Evolutionary conservation across 2,797 vertebrate species (phyloP).

Genomic region (Chloroceryle inda): DNA sequence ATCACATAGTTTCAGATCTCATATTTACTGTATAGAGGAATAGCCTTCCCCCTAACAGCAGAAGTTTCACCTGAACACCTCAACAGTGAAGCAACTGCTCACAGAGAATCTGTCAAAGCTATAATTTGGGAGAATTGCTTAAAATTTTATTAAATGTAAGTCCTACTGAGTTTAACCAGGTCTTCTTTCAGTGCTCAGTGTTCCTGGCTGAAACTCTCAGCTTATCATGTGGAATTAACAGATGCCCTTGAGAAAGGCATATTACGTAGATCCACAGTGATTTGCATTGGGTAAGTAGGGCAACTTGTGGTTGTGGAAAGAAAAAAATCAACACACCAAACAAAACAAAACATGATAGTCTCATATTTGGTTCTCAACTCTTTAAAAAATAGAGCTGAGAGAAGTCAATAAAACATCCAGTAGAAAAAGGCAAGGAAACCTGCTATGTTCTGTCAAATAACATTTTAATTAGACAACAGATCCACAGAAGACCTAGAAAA

Average conservation of each 20-base stretch:
- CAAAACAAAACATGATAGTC: neutral
- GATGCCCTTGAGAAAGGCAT: conserved; percentile 57
- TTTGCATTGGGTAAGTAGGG: conserved; percentile 49
- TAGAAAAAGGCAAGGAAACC: neutral
- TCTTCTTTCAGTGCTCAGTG: neutral
- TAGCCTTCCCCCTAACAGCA: rapidly evolving
- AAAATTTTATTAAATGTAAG: neutral
- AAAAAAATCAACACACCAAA: too few species aligned
- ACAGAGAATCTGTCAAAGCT: neutral
- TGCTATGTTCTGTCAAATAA: neutral
- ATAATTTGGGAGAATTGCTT: neutral
- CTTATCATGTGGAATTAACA: conserved; percentile 39
- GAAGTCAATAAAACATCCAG: neutral
- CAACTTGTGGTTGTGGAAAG: neutral
- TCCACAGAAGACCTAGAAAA: neutral
- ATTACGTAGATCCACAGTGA: conserved; percentile 15
- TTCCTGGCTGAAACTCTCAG: conserved; percentile 18
- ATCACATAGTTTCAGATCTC: neutral
- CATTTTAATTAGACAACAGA: neutral
- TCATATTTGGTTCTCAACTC: neutral
- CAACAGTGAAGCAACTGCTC: neutral
- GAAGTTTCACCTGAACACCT: neutral
- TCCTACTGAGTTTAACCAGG: neutral
- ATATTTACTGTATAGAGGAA: neutral
- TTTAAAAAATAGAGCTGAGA: neutral